Evolutionary conservation across 2,113 vertebrate species (phyloP), one percentile per base, ranked within the genome.

Genomic region (Polypterus senegalus): DNA sequence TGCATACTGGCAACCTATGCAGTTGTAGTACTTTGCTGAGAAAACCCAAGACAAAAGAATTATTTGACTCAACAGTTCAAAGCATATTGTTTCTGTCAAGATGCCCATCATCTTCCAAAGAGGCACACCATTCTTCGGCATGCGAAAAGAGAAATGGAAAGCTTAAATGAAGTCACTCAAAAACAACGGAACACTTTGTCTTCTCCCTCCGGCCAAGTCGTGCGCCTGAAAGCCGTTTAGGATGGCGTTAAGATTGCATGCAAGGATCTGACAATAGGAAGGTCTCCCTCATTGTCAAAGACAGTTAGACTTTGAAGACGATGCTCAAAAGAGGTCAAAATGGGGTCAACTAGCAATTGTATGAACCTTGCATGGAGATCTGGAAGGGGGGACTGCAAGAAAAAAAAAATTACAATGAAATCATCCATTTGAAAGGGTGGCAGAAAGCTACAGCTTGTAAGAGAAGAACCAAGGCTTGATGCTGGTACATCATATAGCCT

Each of bases 51-150:
- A 93, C 90, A 93, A 93, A 91, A 79, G 89, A 83, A 76, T 87
- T 81, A 91, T 88, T 78, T 83, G 86, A 89, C 89, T 92, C 76
- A 85, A 86, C 89, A 88, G 89, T 93, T 92, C 87, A 94, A 89
- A 92, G 88, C 91, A 89, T 91, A 91, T 91, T 92, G 90, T 86
- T 89, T 86, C 88, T 92, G 91, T 93, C 92, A 92, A 89, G 84
- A 81, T 54, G 80, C 85, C 87, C 79, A 84, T 92, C 91, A 91
- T 82, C 86, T 83, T 83, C 76, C 82, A 88, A 81, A 73, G 83
- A 88, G 77, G 71, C 75, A 77, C 78, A 78, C 76, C 71, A 81
- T 81, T 86, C 84, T 78, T 68, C 69, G 76, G 60, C 70, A 54
- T 52, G 46, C 46, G 48, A 59, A 9, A 79, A 82, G 75, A 81